A percentile compares a stretch with the other conserved stretches of the same genome.
Evolutionary conservation across 2,113 vertebrate species (phyloP).

Genomic region (Zootoca vivipara): DNA sequence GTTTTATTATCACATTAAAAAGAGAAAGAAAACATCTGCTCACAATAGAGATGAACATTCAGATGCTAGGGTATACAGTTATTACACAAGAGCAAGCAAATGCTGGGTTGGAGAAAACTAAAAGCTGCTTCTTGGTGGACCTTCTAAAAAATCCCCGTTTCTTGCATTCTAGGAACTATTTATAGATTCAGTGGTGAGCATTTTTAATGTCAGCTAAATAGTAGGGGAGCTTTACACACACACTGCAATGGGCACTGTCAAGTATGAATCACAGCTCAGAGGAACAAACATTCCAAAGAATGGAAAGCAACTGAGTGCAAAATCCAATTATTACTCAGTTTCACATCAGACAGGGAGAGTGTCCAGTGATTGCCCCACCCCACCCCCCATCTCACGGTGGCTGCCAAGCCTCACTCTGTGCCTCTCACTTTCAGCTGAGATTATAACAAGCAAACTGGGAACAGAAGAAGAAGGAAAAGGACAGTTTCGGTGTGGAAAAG

Average conservation of each 20-base stretch:
- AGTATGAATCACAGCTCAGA: constrained; percentile 65
- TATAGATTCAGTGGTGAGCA: constrained; percentile 60
- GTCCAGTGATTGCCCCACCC: too few relatives aligned
- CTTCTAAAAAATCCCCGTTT: constrained; percentile 46
- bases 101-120: constrained; percentile 47
- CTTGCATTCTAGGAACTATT: constrained; percentile 59
- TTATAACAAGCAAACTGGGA: too few relatives aligned
- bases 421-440: too few relatives aligned
- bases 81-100: constrained; percentile 44
- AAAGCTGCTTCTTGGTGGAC: constrained; percentile 30
- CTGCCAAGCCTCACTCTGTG: too few relatives aligned
- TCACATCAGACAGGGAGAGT: background rate
- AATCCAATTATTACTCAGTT: constrained; percentile 15
- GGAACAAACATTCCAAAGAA: constrained; percentile 61
- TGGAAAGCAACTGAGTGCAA: constrained; percentile 61
- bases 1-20: background rate
- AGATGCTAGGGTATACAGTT: constrained; percentile 27
- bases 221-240: constrained; percentile 67
- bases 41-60: background rate
- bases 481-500: too few relatives aligned
- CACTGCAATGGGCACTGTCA: constrained; percentile 65
- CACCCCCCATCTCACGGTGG: too few relatives aligned
- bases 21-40: background rate
- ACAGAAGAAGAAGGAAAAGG: too few relatives aligned
- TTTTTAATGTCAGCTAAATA: constrained; percentile 71